These are phyloP conservation scores for Diacarnus erythraeanus DNA, from an alignment of 37 sponge, comb jelly and placozoan genomes.

Conservation along the genomic window DNA sequence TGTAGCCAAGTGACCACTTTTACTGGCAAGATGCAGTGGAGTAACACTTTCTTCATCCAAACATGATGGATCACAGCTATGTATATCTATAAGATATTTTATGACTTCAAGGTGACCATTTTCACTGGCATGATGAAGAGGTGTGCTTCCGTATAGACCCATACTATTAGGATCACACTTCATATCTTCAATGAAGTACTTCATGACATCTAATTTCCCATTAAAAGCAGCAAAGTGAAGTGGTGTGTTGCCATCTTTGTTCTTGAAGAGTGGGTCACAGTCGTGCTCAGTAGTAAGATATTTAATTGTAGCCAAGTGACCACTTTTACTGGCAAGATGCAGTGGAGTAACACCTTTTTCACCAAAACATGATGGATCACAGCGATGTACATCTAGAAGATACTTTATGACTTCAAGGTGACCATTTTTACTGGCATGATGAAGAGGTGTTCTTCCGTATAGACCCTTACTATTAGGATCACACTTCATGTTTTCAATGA, in stretches of 20 bases:
- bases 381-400: neutral
- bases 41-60: neutral
- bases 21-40: constrained; percentile 11
- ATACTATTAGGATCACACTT: neutral
- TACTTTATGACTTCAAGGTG: neutral
- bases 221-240: neutral
- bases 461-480: neutral
- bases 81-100: neutral
- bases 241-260: neutral
- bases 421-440: neutral
- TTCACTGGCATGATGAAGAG: constrained; percentile 18
- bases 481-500: neutral
- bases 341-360: neutral
- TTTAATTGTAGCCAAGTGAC: neutral
- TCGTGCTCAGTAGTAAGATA: neutral
- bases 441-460: neutral
- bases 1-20: neutral
- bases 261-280: neutral
- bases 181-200: constrained; percentile 1
- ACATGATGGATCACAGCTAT: neutral
- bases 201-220: neutral
- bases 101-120: neutral
- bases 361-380: neutral
- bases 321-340: neutral
- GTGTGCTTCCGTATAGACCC: neutral